Percentiles rank a stretch among this genome's conserved stretches.
Evolutionary conservation across 2,888 invertebrate genomes (phyloP).

Genomic region (Geophilus truncorum): DNA sequence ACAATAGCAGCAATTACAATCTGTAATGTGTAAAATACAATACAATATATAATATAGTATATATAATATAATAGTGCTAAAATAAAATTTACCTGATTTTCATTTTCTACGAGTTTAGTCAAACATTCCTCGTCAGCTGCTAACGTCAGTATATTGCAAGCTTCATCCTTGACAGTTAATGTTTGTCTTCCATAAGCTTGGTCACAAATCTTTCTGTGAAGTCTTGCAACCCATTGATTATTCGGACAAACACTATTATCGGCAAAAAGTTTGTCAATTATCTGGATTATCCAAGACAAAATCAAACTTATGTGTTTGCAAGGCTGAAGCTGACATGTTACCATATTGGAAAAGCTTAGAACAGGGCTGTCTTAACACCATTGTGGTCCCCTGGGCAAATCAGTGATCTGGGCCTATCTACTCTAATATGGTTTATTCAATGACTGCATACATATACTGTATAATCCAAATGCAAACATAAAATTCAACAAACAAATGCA

Average conservation of each 20-base stretch:
- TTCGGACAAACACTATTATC: not conserved
- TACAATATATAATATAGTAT: too few species aligned
- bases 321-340: too few species aligned
- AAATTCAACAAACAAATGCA: too few species aligned
- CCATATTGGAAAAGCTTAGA: too few species aligned
- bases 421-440: too few species aligned
- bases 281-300: too few species aligned
- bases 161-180: not conserved
- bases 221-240: not conserved
- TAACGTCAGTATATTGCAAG: not conserved
- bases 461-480: too few species aligned
- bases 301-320: too few species aligned
- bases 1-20: not conserved
- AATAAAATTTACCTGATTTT: not conserved
- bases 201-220: not conserved
- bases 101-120: not conserved
- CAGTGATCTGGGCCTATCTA: too few species aligned
- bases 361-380: too few species aligned
- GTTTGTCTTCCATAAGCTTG: not conserved
- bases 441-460: too few species aligned
- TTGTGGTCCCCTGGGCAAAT: too few species aligned
- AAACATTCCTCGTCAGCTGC: not conserved
- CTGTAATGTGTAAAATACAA: not conserved
- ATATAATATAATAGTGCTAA: not conserved
- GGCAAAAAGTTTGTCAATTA: not conserved